Evolutionary conservation across 2,888 invertebrate genomes (phyloP).

Genomic region (Eudasyphora cyanicolor): DNA sequence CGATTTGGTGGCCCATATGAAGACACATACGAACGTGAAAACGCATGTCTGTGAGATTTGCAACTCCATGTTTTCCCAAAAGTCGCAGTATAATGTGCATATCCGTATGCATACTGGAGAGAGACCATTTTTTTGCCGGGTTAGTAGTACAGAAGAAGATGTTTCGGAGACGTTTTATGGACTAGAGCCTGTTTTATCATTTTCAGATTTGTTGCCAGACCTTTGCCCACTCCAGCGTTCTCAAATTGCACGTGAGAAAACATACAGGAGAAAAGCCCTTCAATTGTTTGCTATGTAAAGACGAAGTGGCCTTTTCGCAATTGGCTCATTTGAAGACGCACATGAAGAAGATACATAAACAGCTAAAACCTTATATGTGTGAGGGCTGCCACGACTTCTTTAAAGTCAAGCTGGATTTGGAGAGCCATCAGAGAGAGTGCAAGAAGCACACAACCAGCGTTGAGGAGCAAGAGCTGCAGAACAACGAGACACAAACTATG

Average conservation of each 20-base stretch:
- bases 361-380: conserved; percentile 89
- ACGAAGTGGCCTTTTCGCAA: conserved; percentile 88
- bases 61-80: conserved; percentile 89
- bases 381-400: conserved; percentile 87
- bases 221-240: conserved; percentile 91
- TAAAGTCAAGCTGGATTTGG: conserved; percentile 87
- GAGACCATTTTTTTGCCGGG: conserved; percentile 90
- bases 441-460: conserved; percentile 32
- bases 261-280: conserved; percentile 94
- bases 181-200: background rate
- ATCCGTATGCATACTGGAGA: conserved; percentile 92
- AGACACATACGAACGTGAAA: conserved; percentile 87
- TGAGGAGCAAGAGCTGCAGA: conserved; percentile 65
- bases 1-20: conserved; percentile 88
- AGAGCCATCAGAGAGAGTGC: conserved; percentile 83
- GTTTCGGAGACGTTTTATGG: too few species aligned
- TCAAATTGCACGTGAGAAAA: conserved; percentile 90
- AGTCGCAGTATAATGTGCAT: conserved; percentile 91
- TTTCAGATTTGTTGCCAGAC: conserved; percentile 77
- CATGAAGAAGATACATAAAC: conserved; percentile 91
- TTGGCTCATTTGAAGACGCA: conserved; percentile 93
- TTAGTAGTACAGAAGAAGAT: conserved; percentile 74
- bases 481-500: conserved; percentile 81
- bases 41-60: conserved; percentile 90
- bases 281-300: conserved; percentile 84